phyloP scores from a whole-genome alignment of 1,140 invertebrate species.

The Drosophila pachea region DNA sequence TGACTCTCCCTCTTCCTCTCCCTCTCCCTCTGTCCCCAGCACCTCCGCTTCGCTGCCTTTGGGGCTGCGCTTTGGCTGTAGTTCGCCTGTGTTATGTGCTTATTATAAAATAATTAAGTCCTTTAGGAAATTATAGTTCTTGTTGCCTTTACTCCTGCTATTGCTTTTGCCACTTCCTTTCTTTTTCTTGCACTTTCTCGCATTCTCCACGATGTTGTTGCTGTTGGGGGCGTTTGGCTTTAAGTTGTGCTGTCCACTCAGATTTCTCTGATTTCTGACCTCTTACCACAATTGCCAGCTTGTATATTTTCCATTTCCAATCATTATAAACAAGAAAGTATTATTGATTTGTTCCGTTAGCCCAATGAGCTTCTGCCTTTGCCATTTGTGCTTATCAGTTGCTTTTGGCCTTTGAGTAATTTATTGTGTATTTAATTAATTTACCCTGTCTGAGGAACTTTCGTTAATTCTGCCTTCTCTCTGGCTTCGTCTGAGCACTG shows the following conservation, averaged over 20 bases:
- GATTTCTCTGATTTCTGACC: conserved; percentile 42
- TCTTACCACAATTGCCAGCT: no score
- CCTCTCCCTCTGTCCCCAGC: not conserved
- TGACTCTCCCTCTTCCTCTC: conserved; percentile 18
- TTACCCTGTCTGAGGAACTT: conserved; percentile 61
- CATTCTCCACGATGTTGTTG: conserved; percentile 21
- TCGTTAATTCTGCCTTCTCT: conserved; percentile 28
- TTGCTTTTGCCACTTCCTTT: conserved; percentile 33
- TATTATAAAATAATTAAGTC: conserved; percentile 77
- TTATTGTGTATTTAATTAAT: conserved; percentile 69
- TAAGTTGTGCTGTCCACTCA: conserved; percentile 25
- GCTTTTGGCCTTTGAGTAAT: conserved; percentile 62
- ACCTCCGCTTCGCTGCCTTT: conserved; percentile 10
- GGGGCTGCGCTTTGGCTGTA: conserved; percentile 24
- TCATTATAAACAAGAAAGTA: no score
- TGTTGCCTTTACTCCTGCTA: conserved; percentile 42
- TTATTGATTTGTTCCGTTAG: no score
- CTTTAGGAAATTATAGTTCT: conserved; percentile 75
- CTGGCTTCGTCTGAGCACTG: conserved; percentile 13
- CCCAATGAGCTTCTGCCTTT: not conserved
- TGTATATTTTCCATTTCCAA: conserved; percentile 9
- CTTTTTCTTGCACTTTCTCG: conserved; percentile 44
- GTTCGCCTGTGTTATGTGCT: conserved; percentile 64
- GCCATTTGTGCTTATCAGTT: conserved; percentile 42
- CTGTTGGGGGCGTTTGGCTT: conserved; percentile 6